phyloP scores from a whole-genome alignment of 1,140 invertebrate genomes.

The Heliconius nattereri region DNA sequence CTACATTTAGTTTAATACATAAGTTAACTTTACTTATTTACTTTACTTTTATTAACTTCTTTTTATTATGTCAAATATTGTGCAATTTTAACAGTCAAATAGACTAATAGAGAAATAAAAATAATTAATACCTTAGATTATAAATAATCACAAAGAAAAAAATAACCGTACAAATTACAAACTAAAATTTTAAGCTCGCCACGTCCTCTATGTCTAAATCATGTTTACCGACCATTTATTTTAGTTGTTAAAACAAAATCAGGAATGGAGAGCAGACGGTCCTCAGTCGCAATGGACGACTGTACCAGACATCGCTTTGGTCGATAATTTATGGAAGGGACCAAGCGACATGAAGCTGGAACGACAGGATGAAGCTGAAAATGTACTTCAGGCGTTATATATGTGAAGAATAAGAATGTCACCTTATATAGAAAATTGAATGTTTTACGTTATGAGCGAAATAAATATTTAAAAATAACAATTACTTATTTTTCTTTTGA shows the following conservation, averaged over 20 bases:
- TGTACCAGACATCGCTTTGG: background rate
- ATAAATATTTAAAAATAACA: too few relatives aligned
- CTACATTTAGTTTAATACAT: background rate
- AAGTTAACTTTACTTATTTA: too few relatives aligned
- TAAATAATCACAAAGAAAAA: background rate
- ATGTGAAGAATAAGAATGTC: background rate
- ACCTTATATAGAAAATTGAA: background rate
- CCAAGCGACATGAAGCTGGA: background rate
- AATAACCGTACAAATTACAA: background rate
- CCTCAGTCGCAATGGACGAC: background rate
- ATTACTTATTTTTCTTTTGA: background rate
- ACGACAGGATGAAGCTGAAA: background rate
- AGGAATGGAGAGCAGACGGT: background rate
- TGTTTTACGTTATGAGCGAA: background rate
- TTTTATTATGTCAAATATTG: constrained; percentile 75
- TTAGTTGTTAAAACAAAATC: background rate
- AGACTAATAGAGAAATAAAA: too few relatives aligned
- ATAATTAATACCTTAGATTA: too few relatives aligned
- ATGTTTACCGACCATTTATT: background rate
- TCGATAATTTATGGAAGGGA: background rate
- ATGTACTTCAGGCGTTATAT: background rate
- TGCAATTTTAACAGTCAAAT: too few relatives aligned
- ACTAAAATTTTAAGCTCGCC: too few relatives aligned
- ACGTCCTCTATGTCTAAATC: background rate
- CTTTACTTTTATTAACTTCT: constrained; percentile 74